Evolutionary conservation across 2,113 vertebrate genomes (phyloP).

Genomic region (Balaenoptera acutorostrata): DNA sequence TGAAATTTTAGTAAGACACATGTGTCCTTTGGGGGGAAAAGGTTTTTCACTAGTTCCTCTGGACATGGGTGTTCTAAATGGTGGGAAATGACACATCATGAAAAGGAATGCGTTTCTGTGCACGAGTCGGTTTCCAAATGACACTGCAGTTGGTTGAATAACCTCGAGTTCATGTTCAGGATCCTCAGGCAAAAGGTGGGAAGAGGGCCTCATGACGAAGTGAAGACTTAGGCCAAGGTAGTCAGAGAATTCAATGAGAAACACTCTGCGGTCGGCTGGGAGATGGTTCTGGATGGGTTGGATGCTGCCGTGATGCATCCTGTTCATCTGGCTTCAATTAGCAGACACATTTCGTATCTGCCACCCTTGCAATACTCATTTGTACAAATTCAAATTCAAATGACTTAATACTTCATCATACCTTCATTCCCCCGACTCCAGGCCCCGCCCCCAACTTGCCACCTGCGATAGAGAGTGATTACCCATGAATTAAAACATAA

Average conservation of each 20-base stretch:
- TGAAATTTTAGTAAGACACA: not conserved
- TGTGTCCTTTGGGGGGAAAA: not conserved
- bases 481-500: conserved; percentile 43
- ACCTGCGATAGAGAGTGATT: conserved; percentile 28
- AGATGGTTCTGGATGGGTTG: not conserved
- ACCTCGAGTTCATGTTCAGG: not conserved
- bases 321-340: not conserved
- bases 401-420: conserved; percentile 2
- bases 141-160: not conserved
- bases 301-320: accelerated
- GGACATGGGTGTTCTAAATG: not conserved
- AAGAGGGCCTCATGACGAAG: not conserved
- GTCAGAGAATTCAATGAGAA: not conserved
- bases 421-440: not conserved
- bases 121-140: not conserved
- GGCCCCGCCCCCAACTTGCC: not conserved
- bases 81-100: not conserved
- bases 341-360: not conserved
- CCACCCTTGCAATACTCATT: not conserved
- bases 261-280: not conserved
- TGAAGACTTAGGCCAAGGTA: not conserved
- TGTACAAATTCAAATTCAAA: conserved; percentile 29
- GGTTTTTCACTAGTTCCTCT: not conserved
- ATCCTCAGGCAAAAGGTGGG: not conserved
- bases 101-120: not conserved